These are phyloP conservation scores for Tinea trinotella DNA, from an alignment of 2,888 invertebrate species.

Conservation along the genomic window DNA sequence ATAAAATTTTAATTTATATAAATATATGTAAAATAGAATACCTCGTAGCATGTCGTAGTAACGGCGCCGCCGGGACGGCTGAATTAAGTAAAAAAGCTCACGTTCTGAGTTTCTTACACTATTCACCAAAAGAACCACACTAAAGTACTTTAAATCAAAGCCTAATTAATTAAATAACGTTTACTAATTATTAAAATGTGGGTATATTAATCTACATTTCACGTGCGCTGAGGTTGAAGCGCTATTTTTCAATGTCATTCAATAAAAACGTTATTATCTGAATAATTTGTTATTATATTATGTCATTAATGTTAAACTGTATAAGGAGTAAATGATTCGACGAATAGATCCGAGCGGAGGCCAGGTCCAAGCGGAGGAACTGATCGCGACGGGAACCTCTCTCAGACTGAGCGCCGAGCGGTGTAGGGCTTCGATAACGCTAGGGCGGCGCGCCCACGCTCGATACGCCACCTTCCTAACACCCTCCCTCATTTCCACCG, in stretches of 20 bases:
- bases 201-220: neutral
- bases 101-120: constrained; percentile 10
- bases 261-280: neutral
- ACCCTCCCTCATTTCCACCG: constrained; percentile 48
- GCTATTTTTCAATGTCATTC: neutral
- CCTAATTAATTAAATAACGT: neutral
- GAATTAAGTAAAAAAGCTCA: constrained; percentile 28
- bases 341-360: neutral
- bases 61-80: constrained; percentile 39
- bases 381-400: constrained; percentile 30
- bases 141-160: neutral
- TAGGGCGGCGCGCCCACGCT: constrained; percentile 68
- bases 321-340: neutral
- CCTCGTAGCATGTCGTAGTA: constrained; percentile 60
- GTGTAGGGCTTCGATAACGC: constrained; percentile 53
- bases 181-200: neutral
- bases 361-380: constrained; percentile 35
- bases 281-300: neutral
- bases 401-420: constrained; percentile 14
- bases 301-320: neutral
- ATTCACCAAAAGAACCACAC: constrained; percentile 1
- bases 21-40: constrained; percentile 32
- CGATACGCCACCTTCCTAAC: constrained; percentile 60
- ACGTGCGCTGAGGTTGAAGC: neutral
- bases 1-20: neutral